Percentiles rank a stretch among this genome's conserved stretches.
These are phyloP conservation scores for Lontra canadensis DNA, from an alignment of 2,113 vertebrate genomes.

Conservation along the genomic window DNA sequence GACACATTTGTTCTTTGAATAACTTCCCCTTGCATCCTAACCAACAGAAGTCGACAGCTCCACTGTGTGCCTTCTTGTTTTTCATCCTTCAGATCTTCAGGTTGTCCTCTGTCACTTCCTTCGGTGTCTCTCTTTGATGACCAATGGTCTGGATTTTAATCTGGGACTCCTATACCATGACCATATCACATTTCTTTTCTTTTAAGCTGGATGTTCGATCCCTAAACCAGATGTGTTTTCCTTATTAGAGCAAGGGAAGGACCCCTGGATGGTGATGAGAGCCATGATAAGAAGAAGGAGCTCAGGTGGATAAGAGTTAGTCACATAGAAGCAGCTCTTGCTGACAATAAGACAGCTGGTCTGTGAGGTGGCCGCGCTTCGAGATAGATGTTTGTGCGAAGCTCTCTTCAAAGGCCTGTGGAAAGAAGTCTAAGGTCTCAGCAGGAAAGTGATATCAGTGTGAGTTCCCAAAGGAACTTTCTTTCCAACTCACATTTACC, in stretches of 20 bases:
- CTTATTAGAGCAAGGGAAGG: slow-evolving; percentile 6
- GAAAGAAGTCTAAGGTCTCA: background rate
- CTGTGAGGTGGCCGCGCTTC: background rate
- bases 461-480: background rate
- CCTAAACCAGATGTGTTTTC: background rate
- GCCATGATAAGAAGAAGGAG: background rate
- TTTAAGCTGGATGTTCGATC: background rate
- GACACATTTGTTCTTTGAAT: background rate
- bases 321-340: background rate
- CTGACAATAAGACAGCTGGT: background rate
- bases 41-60: background rate
- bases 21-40: background rate
- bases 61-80: background rate
- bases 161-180: background rate
- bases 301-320: background rate
- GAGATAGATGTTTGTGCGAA: background rate
- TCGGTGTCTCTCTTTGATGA: background rate
- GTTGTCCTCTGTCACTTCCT: background rate
- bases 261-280: background rate
- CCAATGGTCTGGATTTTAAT: background rate
- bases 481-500: background rate
- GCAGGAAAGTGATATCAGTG: background rate
- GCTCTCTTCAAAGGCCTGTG: background rate
- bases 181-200: background rate
- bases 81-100: background rate